Evolutionary conservation across 1,140 invertebrate genomes (phyloP).

Genomic region (Micrasema minimum): DNA sequence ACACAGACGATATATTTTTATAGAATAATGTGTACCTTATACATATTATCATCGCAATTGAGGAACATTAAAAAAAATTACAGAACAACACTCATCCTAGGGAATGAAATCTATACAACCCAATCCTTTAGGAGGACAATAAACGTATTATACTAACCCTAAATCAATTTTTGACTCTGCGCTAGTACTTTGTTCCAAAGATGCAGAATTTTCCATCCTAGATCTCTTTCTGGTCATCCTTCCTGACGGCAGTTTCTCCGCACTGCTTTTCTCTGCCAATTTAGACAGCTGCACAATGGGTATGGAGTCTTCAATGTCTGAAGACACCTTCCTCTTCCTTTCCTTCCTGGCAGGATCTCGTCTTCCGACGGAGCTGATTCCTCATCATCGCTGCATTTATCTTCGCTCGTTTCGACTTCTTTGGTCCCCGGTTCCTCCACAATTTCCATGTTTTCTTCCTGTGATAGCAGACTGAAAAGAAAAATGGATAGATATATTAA

Average conservation of each 20-base stretch:
- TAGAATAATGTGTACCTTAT: no score
- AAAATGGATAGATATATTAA: not conserved
- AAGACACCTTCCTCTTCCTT: constrained; percentile 21
- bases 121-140: no score
- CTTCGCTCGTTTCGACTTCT: not conserved
- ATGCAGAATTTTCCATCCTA: constrained; percentile 29
- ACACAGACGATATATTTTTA: no score
- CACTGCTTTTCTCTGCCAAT: constrained; percentile 12
- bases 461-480: constrained; percentile 6
- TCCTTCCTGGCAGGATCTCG: constrained; percentile 44
- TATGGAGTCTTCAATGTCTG: constrained; percentile 42
- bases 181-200: not conserved
- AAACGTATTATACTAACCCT: constrained; percentile 7
- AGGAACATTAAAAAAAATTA: no score
- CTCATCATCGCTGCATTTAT: constrained; percentile 56
- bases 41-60: no score
- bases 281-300: constrained; percentile 32
- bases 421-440: not conserved
- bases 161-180: not conserved
- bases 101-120: no score
- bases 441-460: constrained; percentile 20
- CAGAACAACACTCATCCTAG: no score
- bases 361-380: constrained; percentile 58
- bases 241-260: constrained; percentile 4
- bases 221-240: constrained; percentile 49